Evolutionary conservation across 2,888 invertebrate species (phyloP).

Genomic region (Xestia c-nigrum): DNA sequence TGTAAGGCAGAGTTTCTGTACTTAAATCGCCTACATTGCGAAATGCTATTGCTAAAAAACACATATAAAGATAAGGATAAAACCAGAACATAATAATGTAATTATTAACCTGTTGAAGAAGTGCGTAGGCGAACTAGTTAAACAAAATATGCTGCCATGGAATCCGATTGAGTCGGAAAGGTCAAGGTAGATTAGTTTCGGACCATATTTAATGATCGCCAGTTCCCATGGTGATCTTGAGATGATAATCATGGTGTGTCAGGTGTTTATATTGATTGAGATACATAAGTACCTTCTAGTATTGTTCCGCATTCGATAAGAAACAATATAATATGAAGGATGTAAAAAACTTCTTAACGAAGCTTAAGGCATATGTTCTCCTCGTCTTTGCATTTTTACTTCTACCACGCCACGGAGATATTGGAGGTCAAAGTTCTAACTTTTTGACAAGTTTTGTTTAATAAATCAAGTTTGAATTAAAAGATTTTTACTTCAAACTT

Average conservation of each 20-base stretch:
- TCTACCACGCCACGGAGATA: no score
- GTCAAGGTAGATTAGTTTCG: conserved; percentile 48
- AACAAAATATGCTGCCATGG: conserved; percentile 22
- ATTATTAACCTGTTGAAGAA: neutral
- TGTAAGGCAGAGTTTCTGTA: no score
- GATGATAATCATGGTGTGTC: conserved; percentile 7
- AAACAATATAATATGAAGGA: no score
- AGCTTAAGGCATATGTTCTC: no score
- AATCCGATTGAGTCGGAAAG: conserved; percentile 49
- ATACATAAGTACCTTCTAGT: neutral
- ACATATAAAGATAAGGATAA: neutral
- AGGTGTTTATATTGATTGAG: conserved; percentile 1
- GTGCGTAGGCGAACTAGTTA: conserved; percentile 54
- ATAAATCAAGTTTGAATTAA: no score
- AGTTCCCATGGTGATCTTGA: conserved; percentile 22
- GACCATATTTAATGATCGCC: conserved; percentile 5
- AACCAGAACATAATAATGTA: conserved; percentile 4
- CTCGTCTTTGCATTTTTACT: no score
- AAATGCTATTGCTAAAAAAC: neutral
- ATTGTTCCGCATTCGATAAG: conserved; percentile 7
- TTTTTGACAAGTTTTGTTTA: no score
- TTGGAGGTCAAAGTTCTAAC: no score
- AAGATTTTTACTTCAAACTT: no score
- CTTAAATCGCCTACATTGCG: neutral
- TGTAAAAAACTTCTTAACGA: no score